phyloP scores from a whole-genome alignment of 2,888 invertebrate species.

The Calameuta pallipes region DNA sequence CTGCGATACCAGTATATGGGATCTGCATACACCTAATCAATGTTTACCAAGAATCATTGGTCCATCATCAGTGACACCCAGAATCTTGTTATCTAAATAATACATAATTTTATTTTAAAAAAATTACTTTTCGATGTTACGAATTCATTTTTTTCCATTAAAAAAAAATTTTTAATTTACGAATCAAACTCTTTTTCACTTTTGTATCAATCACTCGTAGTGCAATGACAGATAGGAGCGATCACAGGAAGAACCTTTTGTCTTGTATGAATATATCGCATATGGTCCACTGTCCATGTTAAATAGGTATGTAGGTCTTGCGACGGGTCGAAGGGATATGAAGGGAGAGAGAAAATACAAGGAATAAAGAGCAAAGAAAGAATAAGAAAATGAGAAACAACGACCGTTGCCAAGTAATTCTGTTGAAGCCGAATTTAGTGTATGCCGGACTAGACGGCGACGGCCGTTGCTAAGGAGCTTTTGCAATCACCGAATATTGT shows the following conservation, averaged over 20 bases:
- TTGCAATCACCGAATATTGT: constrained; percentile 28
- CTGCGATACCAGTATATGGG: not conserved
- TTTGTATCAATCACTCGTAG: not conserved
- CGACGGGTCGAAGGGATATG: not conserved
- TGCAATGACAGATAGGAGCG: not conserved
- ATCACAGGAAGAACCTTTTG: not conserved
- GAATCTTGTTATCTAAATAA: too few species aligned
- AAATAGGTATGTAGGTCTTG: not conserved
- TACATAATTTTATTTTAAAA: too few species aligned
- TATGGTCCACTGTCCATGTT: not conserved
- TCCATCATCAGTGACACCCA: too few species aligned
- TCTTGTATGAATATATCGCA: not conserved
- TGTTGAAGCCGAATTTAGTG: not conserved
- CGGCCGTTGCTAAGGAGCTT: constrained; percentile 1
- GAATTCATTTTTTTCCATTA: too few species aligned
- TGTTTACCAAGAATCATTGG: too few species aligned
- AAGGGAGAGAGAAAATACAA: not conserved
- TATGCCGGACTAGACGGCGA: not conserved
- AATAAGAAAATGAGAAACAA: not conserved
- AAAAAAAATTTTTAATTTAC: too few species aligned
- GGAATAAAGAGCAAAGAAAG: not conserved
- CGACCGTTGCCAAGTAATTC: not conserved
- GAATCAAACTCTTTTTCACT: not conserved
- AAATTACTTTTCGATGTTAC: too few species aligned
- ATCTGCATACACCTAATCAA: not conserved